A percentile compares a stretch with the other conserved stretches of the same genome.
Evolutionary conservation across 2,797 vertebrate genomes (phyloP).

Genomic region (Pseudochromis fuscus): DNA sequence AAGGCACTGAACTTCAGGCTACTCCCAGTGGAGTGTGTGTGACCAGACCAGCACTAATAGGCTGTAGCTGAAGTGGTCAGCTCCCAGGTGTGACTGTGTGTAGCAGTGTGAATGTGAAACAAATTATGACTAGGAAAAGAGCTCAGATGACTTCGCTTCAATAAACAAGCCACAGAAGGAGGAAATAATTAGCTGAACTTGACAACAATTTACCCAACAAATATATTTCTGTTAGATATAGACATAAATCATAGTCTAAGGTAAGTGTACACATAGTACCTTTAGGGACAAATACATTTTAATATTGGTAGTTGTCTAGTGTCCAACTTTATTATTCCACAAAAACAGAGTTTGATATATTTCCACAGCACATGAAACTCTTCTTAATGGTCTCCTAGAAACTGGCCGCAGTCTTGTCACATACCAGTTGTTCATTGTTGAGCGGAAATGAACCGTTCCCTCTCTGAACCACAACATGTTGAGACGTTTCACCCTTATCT

Average conservation of each 20-base stretch:
- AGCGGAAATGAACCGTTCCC: slow-evolving; percentile 20
- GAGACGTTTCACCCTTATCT: slow-evolving; percentile 66
- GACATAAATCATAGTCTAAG: neutral
- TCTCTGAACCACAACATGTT: slow-evolving; percentile 57
- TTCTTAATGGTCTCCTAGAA: neutral
- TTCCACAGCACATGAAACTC: neutral
- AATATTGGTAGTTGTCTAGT: neutral
- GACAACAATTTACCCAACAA: slow-evolving; percentile 1
- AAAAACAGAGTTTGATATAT: neutral
- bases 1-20: slow-evolving; percentile 28
- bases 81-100: slow-evolving; percentile 61
- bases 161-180: slow-evolving; percentile 12
- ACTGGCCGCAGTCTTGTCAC: slow-evolving; percentile 21
- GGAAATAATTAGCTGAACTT: slow-evolving; percentile 3
- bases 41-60: slow-evolving; percentile 61
- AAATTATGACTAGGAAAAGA: slow-evolving; percentile 17
- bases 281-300: neutral
- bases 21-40: slow-evolving; percentile 51
- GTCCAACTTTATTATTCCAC: neutral
- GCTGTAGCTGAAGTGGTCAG: slow-evolving; percentile 40
- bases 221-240: neutral
- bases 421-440: slow-evolving; percentile 23
- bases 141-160: slow-evolving; percentile 1
- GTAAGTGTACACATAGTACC: neutral
- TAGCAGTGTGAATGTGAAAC: slow-evolving; percentile 40